Base-by-base conservation (phyloP, 2,113 vertebrate genomes). In the Scomber colias region DNA sequence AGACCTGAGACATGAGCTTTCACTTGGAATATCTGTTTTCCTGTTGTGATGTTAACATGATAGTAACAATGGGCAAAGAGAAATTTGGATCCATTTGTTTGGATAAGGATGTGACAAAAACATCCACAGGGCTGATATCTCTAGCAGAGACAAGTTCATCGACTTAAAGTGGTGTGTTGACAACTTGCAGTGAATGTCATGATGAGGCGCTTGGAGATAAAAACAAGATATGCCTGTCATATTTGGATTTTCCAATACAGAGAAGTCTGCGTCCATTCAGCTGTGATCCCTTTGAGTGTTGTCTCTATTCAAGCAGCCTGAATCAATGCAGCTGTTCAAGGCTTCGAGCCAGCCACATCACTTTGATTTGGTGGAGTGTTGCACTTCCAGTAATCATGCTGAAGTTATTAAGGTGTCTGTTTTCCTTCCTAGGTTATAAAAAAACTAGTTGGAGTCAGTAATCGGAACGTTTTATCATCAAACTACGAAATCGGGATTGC, bases 201-300 rank as follows among this genome's bases (percentile, higher is more conserved):
- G 50, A 83, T 81, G 66, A 61, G 56, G 53, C 67, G 27, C 15
- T 1, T 9, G 9, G 2, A 61, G 56, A 83, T 61, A 51, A 84
- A 79, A 75, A 82, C 15, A 83, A 82, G 46, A 70, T 44, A 56
- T 50, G 55, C 17, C 14, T 72, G 71, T 61, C 40, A 49, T 45
- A 51, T 68, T 21, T 45, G 0, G 62, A 48, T 73, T 81, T 56
- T 81, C 40, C 16, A 60, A 11, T 48, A 31, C 45, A 45, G 6
- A 68, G 17, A 61, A 12, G 27, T 75, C 55, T 73, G 53, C 27
- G 59, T 77, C 40, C 3, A 66, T 71, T 85, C n/a, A 40, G 40
- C 14, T 54, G 16, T 40, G 51, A 55, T 56, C 19, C 51, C 59
- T 61, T 48, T 40, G 35, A 60, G 76, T 9, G 2, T 16, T 13